Evolutionary conservation across 2,888 invertebrate genomes (phyloP).

Genomic region (Drosophila prolongata): DNA sequence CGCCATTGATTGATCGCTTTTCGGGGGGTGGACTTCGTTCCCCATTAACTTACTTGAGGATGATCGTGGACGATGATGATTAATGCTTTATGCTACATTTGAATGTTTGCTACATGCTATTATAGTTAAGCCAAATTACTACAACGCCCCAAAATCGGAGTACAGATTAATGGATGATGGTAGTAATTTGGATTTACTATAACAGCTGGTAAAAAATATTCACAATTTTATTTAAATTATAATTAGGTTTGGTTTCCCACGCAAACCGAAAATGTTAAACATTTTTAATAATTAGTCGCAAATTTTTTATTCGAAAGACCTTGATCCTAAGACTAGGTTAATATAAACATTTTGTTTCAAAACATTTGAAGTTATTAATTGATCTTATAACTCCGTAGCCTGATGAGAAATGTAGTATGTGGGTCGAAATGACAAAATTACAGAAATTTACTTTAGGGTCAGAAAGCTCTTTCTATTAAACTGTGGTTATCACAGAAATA

Average conservation of each 20-base stretch:
- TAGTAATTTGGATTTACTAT: conserved; percentile 8
- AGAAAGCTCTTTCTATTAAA: no score
- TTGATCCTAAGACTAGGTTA: not conserved
- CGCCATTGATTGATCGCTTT: conserved; percentile 27
- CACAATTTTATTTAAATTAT: not conserved
- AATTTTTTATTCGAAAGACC: not conserved
- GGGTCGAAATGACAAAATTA: no score
- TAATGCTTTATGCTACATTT: conserved; percentile 4
- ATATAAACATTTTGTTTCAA: not conserved
- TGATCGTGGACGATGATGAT: conserved; percentile 27
- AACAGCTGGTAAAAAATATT: conserved; percentile 10
- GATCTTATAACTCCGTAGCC: no score
- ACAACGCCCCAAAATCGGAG: not conserved
- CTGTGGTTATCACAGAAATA: no score
- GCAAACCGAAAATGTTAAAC: not conserved
- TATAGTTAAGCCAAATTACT: conserved; percentile 6
- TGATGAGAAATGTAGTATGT: no score
- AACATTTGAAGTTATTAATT: not conserved
- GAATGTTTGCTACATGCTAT: not conserved
- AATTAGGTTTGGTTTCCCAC: not conserved
- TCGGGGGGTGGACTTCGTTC: conserved; percentile 2
- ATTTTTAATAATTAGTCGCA: not conserved
- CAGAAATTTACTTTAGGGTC: no score
- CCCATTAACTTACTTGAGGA: conserved; percentile 8
- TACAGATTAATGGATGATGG: not conserved